Conservation (phyloP, 2,797 vertebrate genomes). For the Arremon aurantiirostris region DNA sequence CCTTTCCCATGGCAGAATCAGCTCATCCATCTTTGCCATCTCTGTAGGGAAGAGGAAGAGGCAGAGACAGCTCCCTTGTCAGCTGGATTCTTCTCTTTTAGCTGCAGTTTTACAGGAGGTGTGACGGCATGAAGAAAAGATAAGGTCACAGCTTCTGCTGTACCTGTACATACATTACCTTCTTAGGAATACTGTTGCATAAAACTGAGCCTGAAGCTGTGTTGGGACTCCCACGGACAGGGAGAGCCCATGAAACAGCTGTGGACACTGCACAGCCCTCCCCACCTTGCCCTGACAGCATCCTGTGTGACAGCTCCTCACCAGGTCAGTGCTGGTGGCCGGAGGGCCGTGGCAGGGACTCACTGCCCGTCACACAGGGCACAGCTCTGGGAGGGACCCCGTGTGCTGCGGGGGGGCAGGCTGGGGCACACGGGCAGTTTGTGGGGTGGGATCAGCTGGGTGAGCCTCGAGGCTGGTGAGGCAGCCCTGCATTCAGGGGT, state of each 20-base stretch:
- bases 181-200: neutral
- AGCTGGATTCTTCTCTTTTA: neutral
- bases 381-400: neutral
- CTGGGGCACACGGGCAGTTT: neutral
- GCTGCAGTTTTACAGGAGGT: neutral
- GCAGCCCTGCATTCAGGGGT: neutral
- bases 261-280: neutral
- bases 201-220: neutral
- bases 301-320: neutral
- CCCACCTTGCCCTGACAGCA: neutral
- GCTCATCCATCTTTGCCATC: neutral
- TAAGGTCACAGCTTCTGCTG: neutral
- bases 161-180: rapidly evolving
- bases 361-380: rapidly evolving
- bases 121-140: neutral
- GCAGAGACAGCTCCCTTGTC: neutral
- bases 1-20: neutral
- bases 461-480: neutral
- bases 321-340: neutral
- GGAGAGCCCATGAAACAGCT: neutral
- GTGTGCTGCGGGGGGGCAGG: rapidly evolving
- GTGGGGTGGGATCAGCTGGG: neutral
- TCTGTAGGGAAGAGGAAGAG: neutral
- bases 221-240: neutral
- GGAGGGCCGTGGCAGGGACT: neutral